Conservation (phyloP, 2,888 invertebrate genomes). For the Drosophila neotestacea region DNA sequence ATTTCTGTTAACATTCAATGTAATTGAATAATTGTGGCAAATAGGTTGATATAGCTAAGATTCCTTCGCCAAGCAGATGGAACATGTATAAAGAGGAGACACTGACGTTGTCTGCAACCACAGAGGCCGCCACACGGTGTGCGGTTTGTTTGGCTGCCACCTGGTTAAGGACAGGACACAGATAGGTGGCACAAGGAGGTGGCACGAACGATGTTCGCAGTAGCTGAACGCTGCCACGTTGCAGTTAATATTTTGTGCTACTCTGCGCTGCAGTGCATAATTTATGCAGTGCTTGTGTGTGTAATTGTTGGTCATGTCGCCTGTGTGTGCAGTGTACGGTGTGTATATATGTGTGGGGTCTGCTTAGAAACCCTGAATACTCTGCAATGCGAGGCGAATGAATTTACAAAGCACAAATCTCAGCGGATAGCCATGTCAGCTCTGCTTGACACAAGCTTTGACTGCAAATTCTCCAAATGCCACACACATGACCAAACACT, state of each 20-base stretch:
- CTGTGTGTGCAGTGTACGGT: conserved; percentile 3
- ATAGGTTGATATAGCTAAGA: conserved; percentile 17
- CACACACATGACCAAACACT: conserved; percentile 25
- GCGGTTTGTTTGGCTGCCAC: conserved; percentile 76
- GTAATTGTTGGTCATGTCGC: conserved; percentile 51
- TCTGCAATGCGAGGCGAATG: conserved; percentile 34
- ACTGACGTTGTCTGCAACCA: conserved; percentile 35
- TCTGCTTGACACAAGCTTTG: conserved; percentile 56
- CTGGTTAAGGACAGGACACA: conserved; percentile 38
- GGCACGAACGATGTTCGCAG: conserved; percentile 16
- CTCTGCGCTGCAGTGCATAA: conserved; percentile 76
- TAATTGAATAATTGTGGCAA: background rate
- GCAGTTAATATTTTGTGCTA: conserved; percentile 75
- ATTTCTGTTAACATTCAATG: background rate
- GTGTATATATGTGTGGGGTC: conserved; percentile 34
- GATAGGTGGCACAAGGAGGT: conserved; percentile 7
- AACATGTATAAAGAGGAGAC: conserved; percentile 22
- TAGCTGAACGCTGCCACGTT: conserved; percentile 45
- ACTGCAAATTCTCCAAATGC: conserved; percentile 39
- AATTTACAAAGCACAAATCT: conserved; percentile 68
- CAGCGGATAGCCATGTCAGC: conserved; percentile 66
- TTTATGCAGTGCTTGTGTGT: conserved; percentile 66
- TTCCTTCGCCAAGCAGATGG: conserved; percentile 1
- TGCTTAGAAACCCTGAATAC: conserved; percentile 49
- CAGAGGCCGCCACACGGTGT: conserved; percentile 56